phyloP scores from a whole-genome alignment of 1,140 invertebrate species.

The Batillaria attramentaria region DNA sequence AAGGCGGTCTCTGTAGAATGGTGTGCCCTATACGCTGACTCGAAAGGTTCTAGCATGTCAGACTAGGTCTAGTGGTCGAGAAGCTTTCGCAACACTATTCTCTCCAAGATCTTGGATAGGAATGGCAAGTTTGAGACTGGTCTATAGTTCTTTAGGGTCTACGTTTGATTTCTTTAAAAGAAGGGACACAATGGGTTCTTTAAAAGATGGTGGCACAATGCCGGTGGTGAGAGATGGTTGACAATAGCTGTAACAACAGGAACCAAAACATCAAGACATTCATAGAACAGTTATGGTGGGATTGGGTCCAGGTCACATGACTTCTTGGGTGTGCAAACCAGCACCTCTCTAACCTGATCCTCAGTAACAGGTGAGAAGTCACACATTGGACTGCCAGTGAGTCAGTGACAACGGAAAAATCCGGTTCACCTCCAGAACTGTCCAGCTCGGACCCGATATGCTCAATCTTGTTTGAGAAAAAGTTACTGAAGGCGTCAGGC shows the following conservation, averaged over 20 bases:
- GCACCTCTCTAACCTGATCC: not conserved
- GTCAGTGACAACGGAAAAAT: not conserved
- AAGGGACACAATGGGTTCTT: conserved; percentile 40
- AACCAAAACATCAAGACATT: conserved; percentile 28
- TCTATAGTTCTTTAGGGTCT: conserved; percentile 38
- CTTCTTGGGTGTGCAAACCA: not conserved
- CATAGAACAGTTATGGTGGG: conserved; percentile 27
- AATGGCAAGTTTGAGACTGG: conserved; percentile 43
- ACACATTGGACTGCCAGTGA: conserved; percentile 1
- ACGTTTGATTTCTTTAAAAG: conserved; percentile 45
- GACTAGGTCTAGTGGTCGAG: conserved; percentile 25
- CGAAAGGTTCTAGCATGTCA: conserved; percentile 25
- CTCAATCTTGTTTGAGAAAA: not conserved
- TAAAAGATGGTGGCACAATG: conserved; percentile 27
- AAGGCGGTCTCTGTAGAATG: conserved; percentile 41
- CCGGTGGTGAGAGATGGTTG: conserved; percentile 23
- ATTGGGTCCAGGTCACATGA: conserved; percentile 41
- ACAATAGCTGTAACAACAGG: conserved; percentile 29
- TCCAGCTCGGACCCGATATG: conserved; percentile 4
- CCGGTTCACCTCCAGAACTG: not conserved
- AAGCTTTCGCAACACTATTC: conserved; percentile 22
- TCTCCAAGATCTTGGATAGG: conserved; percentile 39
- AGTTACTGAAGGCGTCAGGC: not conserved
- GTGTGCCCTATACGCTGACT: conserved; percentile 37
- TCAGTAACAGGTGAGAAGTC: not conserved